Evolutionary conservation across 2,888 invertebrate genomes (phyloP).

Genomic region (Drosophila acutilabella): DNA sequence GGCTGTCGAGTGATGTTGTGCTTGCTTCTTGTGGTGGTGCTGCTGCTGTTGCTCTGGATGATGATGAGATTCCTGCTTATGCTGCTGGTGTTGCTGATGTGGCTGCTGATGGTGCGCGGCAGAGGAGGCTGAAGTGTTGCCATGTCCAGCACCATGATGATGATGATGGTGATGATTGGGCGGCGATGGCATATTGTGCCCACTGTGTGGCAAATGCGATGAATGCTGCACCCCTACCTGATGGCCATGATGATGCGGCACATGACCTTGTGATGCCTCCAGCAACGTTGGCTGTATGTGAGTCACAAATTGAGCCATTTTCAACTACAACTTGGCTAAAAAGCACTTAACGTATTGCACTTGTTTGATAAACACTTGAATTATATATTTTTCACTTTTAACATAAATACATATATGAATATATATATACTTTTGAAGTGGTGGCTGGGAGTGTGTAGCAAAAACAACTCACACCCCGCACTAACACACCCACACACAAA

Average conservation of each 20-base stretch:
- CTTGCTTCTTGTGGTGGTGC: constrained; percentile 48
- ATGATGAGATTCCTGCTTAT: constrained; percentile 29
- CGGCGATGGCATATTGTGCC: constrained; percentile 85
- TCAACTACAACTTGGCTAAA: constrained; percentile 20
- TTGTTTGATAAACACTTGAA: constrained; percentile 50
- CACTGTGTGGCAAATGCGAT: constrained; percentile 85
- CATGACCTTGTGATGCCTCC: constrained; percentile 87
- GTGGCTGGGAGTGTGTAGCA: constrained; percentile 50
- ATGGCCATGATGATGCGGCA: constrained; percentile 86
- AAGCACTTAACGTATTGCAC: constrained; percentile 31
- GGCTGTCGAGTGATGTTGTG: constrained; percentile 63
- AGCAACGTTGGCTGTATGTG: constrained; percentile 87
- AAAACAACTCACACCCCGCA: constrained; percentile 41
- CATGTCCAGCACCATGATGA: constrained; percentile 57
- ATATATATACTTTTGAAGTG: constrained; percentile 55
- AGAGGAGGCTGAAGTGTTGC: constrained; percentile 39
- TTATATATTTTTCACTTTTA: constrained; percentile 53
- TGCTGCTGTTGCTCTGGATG: constrained; percentile 37
- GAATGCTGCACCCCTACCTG: constrained; percentile 85
- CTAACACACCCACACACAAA: constrained; percentile 32
- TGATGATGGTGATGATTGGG: constrained; percentile 80
- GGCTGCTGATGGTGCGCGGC: constrained; percentile 41
- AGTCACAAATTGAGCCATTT: constrained; percentile 87
- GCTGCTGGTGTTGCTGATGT: constrained; percentile 33
- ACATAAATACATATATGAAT: background rate